These are phyloP conservation scores for Pogonocichla stellata DNA, from an alignment of 2,113 vertebrate species.

Conservation along the genomic window DNA sequence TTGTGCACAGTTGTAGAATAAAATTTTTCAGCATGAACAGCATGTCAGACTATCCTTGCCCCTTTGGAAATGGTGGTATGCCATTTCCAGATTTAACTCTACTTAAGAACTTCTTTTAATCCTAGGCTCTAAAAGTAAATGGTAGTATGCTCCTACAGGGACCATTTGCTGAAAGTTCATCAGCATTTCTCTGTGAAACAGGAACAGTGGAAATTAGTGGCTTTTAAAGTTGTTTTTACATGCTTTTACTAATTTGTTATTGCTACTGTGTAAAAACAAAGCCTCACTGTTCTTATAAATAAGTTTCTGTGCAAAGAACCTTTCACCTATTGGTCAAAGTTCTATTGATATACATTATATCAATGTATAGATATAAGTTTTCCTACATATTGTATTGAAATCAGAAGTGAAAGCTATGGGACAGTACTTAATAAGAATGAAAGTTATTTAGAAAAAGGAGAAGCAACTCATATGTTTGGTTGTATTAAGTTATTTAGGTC, in stretches of 20 bases:
- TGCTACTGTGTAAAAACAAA: not conserved
- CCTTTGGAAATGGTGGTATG: not conserved
- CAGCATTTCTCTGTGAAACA: not conserved
- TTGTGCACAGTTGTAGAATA: not conserved
- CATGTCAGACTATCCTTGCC: not conserved
- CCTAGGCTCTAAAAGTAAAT: not conserved
- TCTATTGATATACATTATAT: not conserved
- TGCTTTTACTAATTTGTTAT: not conserved
- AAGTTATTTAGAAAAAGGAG: not conserved
- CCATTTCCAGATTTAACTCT: not conserved
- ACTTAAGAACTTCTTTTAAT: not conserved
- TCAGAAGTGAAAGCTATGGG: not conserved
- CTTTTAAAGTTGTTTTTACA: not conserved
- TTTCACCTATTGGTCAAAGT: not conserved
- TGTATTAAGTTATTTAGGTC: not conserved
- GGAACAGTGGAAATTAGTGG: not conserved
- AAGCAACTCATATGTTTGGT: fast-evolving
- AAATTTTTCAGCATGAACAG: not conserved
- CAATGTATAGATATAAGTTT: not conserved
- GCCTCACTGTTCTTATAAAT: not conserved
- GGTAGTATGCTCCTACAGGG: not conserved
- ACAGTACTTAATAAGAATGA: not conserved
- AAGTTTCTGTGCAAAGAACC: not conserved
- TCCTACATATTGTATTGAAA: not conserved
- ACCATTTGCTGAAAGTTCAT: not conserved